phyloP scores from a whole-genome alignment of 2,797 vertebrate genomes.

The Mareca strepera region DNA sequence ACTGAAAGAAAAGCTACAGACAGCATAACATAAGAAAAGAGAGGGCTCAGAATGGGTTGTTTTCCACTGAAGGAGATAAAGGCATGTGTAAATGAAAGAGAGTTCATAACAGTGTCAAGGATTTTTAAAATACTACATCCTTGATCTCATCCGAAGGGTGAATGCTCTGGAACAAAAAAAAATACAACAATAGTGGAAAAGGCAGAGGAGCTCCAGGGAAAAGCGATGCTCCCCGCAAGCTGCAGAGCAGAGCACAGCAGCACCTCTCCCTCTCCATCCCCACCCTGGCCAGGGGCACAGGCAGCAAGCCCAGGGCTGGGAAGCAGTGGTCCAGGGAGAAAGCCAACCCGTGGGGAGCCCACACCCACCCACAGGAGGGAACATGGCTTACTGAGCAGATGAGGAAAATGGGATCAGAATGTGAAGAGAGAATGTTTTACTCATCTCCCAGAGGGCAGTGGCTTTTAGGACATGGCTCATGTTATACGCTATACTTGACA shows the following conservation, averaged over 20 bases:
- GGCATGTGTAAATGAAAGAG: neutral
- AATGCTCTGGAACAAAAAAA: neutral
- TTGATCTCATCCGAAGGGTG: neutral
- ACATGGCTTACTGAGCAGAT: neutral
- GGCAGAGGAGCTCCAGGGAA: neutral
- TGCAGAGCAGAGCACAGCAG: neutral
- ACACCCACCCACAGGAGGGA: neutral
- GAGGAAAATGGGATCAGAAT: neutral
- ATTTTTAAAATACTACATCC: conserved; percentile 25
- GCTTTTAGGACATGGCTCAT: neutral
- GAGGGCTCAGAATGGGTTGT: neutral
- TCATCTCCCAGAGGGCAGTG: neutral
- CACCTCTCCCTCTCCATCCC: neutral
- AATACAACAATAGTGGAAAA: neutral
- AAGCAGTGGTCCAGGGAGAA: neutral
- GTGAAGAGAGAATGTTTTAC: neutral
- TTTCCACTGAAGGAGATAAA: conserved; percentile 4
- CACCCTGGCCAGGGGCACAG: accelerated
- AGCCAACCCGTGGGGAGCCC: neutral
- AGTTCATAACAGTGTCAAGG: neutral
- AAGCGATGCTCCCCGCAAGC: neutral
- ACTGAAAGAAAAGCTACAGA: conserved; percentile 20
- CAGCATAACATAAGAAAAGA: neutral
- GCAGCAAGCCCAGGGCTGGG: neutral
- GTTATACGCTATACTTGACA: neutral